A percentile compares a stretch with the other conserved stretches of the same genome.
phyloP scores from a whole-genome alignment of 2,888 invertebrate genomes.

The Balanococcus diminutus region DNA sequence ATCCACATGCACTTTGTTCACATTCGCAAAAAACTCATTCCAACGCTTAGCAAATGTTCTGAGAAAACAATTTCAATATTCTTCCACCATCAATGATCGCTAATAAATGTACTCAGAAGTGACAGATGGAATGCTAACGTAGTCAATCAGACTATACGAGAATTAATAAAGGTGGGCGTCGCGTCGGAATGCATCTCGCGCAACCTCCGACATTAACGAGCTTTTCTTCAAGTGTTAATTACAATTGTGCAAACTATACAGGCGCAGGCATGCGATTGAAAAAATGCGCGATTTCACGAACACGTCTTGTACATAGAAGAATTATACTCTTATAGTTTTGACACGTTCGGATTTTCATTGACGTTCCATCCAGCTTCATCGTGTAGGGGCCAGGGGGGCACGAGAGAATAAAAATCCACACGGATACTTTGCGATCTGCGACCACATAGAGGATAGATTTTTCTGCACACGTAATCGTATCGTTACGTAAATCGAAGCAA shows the following conservation, averaged over 20 bases:
- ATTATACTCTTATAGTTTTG: not conserved
- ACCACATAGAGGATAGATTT: not conserved
- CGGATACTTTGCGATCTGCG: not conserved
- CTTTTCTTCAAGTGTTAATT: conserved; percentile 4
- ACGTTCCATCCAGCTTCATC: too few relatives aligned
- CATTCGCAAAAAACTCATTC: too few relatives aligned
- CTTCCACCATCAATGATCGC: not conserved
- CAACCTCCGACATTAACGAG: conserved; percentile 11
- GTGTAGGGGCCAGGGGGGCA: too few relatives aligned
- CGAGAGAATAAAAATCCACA: not conserved
- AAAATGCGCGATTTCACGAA: not conserved
- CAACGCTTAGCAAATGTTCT: not conserved
- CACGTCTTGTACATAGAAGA: not conserved
- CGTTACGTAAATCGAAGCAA: conserved; percentile 10
- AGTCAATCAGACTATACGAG: not conserved
- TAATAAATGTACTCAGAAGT: not conserved
- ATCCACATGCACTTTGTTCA: too few relatives aligned
- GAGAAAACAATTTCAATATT: not conserved
- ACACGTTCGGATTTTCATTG: not conserved
- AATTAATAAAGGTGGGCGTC: conserved; percentile 2
- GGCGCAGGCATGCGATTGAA: not conserved
- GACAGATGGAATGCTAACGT: not conserved
- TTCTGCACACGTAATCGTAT: not conserved
- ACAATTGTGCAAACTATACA: not conserved
- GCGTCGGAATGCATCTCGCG: not conserved